Base-by-base conservation (phyloP, 2,888 invertebrate genomes). In the Acleris literana region DNA sequence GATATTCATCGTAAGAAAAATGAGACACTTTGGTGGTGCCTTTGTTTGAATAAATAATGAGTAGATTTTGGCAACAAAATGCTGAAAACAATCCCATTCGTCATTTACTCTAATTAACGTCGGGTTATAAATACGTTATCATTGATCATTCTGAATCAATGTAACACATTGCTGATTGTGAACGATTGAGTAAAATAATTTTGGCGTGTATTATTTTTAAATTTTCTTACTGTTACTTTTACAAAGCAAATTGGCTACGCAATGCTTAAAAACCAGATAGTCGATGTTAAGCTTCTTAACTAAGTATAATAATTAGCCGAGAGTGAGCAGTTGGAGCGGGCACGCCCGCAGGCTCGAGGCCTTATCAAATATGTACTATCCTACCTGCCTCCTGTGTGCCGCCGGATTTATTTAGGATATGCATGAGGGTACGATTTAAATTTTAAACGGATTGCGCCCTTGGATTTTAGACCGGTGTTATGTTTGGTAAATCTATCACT, bases 391-490 rank as follows among this genome's bases (percentile, higher is more conserved):
- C 85, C 84, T 83, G 85, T 85, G 83, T 85, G 83, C 85, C 62
- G 66, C 75, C 84, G 90, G 92, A 92, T 92, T 92, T 92, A 90
- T 92, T 92, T 92, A 90, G 92, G 91, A 88, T 92, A 92, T 92
- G 92, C 90, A 92, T 92, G 92, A 92, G 90, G 91, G 90, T 91
- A 85, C 86, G 84, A 88, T 92, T 92, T 91, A 92, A 92, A 92
- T 92, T 92, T 92, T 92, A 91, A 92, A 92, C 89, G 92, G 90
- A 92, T 91, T 90, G 90, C 84, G 88, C 90, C 92, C 90, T 92
- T 91, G 90, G 89, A 88, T 89, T 88, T 85, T 78, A 79, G 83
- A 81, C 83, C 84, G 81, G 83, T 86, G 86, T 88, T 87, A 81
- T 88, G 86, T 87, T 88, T 86, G 81, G 86, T 82, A 86, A 86